Evolutionary conservation across 2,797 vertebrate species (phyloP).

Genomic region (Aulostomus chinensis): DNA sequence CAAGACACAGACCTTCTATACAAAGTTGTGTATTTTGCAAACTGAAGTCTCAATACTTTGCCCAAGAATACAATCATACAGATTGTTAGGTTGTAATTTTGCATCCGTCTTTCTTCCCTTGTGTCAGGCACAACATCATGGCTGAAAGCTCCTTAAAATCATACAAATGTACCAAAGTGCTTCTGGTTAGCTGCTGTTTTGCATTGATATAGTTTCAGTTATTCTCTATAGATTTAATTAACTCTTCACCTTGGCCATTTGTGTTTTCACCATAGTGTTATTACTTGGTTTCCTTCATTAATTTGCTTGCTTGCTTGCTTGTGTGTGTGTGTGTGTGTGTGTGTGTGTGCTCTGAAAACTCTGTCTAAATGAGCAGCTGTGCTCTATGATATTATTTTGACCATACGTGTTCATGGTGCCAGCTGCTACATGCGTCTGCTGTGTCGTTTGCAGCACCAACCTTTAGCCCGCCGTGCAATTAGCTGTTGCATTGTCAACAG

Average conservation of each 20-base stretch:
- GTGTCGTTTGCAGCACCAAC: slow-evolving; percentile 21
- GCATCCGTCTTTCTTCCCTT: too few species aligned
- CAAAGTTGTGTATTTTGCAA: too few species aligned
- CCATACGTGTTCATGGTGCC: slow-evolving; percentile 47
- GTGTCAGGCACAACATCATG: too few species aligned
- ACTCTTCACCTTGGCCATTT: slow-evolving; percentile 13
- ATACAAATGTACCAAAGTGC: too few species aligned
- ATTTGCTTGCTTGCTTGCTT: slow-evolving; percentile 26
- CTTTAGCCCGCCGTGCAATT: slow-evolving; percentile 25
- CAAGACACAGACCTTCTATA: too few species aligned
- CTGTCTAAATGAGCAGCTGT: slow-evolving; percentile 48
- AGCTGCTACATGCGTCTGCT: slow-evolving; percentile 47
- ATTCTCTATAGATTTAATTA: slow-evolving; percentile 27
- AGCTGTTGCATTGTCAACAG: slow-evolving; percentile 18
- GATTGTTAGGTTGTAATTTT: too few species aligned
- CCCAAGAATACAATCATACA: too few species aligned
- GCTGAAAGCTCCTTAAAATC: too few species aligned
- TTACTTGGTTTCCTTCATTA: slow-evolving; percentile 23
- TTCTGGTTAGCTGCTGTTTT: too few species aligned
- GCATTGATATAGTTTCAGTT: slow-evolving; percentile 11
- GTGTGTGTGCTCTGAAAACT: too few species aligned
- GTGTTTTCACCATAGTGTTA: slow-evolving; percentile 10
- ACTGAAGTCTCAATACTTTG: too few species aligned
- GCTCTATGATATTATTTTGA: slow-evolving; percentile 49
- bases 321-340: slow-evolving; percentile 3